phyloP scores from a whole-genome alignment of 2,113 vertebrate species.

The Ceyx cyanopectus region DNA sequence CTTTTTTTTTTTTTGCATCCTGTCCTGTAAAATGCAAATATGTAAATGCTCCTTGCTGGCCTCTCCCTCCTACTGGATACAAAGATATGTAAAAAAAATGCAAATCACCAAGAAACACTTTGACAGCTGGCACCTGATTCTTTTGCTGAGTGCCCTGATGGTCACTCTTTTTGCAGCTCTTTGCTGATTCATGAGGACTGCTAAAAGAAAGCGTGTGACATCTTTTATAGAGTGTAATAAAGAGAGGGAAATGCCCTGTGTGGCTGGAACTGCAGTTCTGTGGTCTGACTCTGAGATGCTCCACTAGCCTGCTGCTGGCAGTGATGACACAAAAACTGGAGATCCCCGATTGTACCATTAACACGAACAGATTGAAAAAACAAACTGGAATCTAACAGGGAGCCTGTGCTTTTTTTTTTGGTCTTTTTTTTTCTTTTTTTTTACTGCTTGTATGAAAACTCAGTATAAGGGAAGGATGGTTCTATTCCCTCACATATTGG shows the following conservation, averaged over 20 bases:
- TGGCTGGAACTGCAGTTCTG: slow-evolving; percentile 55
- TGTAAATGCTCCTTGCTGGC: neutral
- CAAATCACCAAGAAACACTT: slow-evolving; percentile 57
- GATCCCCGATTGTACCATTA: slow-evolving; percentile 59
- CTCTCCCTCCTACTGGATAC: neutral
- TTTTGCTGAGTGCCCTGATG: slow-evolving; percentile 24
- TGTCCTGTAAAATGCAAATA: slow-evolving; percentile 45
- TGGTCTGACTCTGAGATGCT: slow-evolving; percentile 59
- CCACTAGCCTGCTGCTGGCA: slow-evolving; percentile 69
- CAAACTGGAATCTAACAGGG: slow-evolving; percentile 1
- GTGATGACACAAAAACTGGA: slow-evolving; percentile 60
- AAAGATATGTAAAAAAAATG: slow-evolving; percentile 14
- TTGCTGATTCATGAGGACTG: slow-evolving; percentile 80
- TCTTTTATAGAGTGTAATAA: slow-evolving; percentile 55
- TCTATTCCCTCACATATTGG: neutral
- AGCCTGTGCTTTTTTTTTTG: neutral
- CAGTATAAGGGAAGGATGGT: neutral
- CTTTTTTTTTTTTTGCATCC: slow-evolving; percentile 27
- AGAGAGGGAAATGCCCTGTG: slow-evolving; percentile 58
- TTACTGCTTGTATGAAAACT: neutral
- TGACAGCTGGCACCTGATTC: slow-evolving; percentile 51
- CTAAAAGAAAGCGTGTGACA: slow-evolving; percentile 74
- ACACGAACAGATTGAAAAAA: slow-evolving; percentile 35
- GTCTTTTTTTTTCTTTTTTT: neutral
- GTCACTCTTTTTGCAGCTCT: slow-evolving; percentile 65